These are phyloP conservation scores for Drosophila teissieri DNA, from an alignment of 1,140 invertebrate genomes.

Conservation along the genomic window DNA sequence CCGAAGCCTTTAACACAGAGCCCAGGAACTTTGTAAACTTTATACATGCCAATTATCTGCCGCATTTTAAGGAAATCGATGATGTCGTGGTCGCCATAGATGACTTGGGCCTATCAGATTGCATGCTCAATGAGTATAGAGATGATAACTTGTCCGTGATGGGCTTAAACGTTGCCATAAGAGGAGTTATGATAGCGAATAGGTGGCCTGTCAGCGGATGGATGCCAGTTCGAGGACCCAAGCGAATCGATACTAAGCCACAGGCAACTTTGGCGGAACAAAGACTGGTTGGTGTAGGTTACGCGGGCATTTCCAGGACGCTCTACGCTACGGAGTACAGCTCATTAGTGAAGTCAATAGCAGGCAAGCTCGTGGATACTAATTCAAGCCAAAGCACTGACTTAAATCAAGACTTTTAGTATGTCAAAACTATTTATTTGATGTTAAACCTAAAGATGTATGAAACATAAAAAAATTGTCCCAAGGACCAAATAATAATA, in stretches of 20 bases:
- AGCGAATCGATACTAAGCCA: slow-evolving; percentile 56
- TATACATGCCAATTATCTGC: slow-evolving; percentile 90
- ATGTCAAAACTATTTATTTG: background rate
- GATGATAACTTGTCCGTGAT: slow-evolving; percentile 86
- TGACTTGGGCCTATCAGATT: slow-evolving; percentile 87
- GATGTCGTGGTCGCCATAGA: slow-evolving; percentile 86
- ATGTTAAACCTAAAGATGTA: background rate
- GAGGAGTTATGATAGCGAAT: slow-evolving; percentile 90
- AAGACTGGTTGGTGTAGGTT: slow-evolving; percentile 39
- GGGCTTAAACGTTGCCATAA: slow-evolving; percentile 87
- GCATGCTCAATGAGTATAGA: slow-evolving; percentile 88
- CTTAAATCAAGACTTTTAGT: background rate
- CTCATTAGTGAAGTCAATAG: slow-evolving; percentile 57
- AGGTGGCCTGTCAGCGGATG: slow-evolving; percentile 88
- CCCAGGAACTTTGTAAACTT: slow-evolving; percentile 88
- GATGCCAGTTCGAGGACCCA: slow-evolving; percentile 89
- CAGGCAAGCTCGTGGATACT: background rate
- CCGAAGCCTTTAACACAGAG: slow-evolving; percentile 88
- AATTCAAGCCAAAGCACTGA: slow-evolving; percentile 5
- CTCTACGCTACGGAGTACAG: slow-evolving; percentile 71
- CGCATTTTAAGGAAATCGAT: slow-evolving; percentile 88
- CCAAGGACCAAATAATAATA: background rate
- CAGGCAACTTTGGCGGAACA: slow-evolving; percentile 34
- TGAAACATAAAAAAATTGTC: background rate
- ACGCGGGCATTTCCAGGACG: slow-evolving; percentile 48